A percentile compares a stretch with the other conserved stretches of the same genome.
These are phyloP conservation scores for Salvator merianae DNA, from an alignment of 2,113 vertebrate genomes.

Conservation along the genomic window DNA sequence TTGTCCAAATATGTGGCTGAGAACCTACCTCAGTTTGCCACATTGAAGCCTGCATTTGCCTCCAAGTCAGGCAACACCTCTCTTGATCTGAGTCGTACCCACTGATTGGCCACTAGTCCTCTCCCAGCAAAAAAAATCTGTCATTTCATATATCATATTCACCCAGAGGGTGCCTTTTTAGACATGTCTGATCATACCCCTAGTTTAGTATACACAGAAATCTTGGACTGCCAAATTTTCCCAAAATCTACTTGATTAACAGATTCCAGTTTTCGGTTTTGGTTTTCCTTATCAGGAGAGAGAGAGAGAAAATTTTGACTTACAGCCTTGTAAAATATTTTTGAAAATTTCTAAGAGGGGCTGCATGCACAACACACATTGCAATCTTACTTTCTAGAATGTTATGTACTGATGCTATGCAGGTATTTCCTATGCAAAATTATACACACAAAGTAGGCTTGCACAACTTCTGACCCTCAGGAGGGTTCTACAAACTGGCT, in stretches of 20 bases:
- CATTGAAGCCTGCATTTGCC: too few species aligned
- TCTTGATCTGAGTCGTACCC: too few species aligned
- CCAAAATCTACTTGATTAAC: neutral
- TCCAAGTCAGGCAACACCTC: too few species aligned
- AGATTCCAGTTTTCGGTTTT: too few species aligned
- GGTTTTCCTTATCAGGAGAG: neutral
- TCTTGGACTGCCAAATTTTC: slow-evolving; percentile 35
- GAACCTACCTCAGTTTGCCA: too few species aligned
- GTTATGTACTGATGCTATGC: neutral
- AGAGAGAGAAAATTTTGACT: neutral
- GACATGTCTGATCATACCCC: too few species aligned
- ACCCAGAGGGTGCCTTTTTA: too few species aligned
- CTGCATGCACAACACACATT: too few species aligned
- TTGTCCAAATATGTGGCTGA: too few species aligned
- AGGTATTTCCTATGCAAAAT: neutral
- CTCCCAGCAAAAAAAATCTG: too few species aligned
- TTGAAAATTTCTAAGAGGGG: neutral
- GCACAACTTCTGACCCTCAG: neutral
- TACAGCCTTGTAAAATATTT: neutral
- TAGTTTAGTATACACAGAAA: slow-evolving; percentile 45
- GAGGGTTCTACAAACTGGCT: neutral
- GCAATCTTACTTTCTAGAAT: neutral
- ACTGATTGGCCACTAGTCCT: too few species aligned
- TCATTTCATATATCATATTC: too few species aligned
- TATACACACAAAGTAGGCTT: neutral